phyloP scores from a whole-genome alignment of 2,113 vertebrate species.

The Bucco capensis region DNA sequence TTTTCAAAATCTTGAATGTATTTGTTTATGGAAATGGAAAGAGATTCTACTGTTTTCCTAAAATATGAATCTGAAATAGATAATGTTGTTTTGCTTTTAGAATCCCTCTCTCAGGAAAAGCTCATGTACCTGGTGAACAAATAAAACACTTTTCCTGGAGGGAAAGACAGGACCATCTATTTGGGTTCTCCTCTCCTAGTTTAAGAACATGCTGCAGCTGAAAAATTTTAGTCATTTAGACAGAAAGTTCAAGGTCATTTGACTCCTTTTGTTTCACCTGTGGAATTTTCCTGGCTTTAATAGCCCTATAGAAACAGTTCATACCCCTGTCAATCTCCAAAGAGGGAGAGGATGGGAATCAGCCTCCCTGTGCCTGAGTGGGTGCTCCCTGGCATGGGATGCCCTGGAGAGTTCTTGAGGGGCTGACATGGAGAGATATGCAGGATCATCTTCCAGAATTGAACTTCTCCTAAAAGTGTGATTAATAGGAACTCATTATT shows the following conservation, averaged over 20 bases:
- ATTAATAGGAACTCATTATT: not conserved
- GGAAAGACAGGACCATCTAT: not conserved
- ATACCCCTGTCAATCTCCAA: not conserved
- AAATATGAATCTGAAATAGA: not conserved
- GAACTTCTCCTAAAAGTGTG: not conserved
- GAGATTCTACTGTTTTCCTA: rapidly evolving
- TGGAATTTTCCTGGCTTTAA: not conserved
- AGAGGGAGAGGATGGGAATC: not conserved
- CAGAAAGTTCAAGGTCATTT: not conserved
- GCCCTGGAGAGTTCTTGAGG: not conserved
- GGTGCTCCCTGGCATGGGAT: too few relatives aligned
- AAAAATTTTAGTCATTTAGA: not conserved
- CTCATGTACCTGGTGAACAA: not conserved
- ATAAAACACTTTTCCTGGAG: not conserved
- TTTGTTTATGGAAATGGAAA: not conserved
- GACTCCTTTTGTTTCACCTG: not conserved
- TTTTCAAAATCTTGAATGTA: not conserved
- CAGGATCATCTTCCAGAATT: not conserved
- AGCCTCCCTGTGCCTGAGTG: not conserved
- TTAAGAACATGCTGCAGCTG: not conserved
- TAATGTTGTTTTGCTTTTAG: not conserved
- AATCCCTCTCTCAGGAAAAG: not conserved
- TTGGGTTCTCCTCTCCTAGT: not conserved
- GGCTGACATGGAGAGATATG: not conserved
- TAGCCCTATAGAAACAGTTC: not conserved